Evolutionary conservation across 2,797 vertebrate genomes (phyloP).

Genomic region (Falco berigora): DNA sequence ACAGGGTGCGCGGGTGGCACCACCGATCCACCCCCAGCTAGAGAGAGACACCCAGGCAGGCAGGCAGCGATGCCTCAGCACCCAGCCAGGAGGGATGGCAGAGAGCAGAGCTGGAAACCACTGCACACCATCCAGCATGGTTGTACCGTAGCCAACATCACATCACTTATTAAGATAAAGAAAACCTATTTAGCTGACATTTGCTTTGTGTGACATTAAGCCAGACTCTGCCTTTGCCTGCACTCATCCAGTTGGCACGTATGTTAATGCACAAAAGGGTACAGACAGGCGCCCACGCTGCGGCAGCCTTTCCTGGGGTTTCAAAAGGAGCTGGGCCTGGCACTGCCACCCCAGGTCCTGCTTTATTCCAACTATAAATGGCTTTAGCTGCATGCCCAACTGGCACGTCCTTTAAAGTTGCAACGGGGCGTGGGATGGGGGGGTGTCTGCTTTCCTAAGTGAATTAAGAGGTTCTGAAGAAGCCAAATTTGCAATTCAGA

Average conservation of each 20-base stretch:
- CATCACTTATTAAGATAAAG: constrained; percentile 20
- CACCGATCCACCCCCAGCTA: not conserved
- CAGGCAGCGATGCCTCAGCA: not conserved
- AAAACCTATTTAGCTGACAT: constrained; percentile 30
- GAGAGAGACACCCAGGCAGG: too few relatives aligned
- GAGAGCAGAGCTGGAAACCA: not conserved
- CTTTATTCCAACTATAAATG: not conserved
- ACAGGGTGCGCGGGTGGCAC: not conserved
- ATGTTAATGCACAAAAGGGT: not conserved
- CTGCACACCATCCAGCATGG: not conserved
- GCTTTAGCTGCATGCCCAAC: not conserved
- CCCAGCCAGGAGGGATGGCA: not conserved
- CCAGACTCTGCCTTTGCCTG: not conserved
- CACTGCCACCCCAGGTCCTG: not conserved
- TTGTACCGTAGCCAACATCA: not conserved
- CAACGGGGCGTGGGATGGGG: accelerated
- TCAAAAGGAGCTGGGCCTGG: not conserved
- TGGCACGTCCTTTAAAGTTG: not conserved
- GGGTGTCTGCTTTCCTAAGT: not conserved
- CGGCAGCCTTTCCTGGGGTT: not conserved
- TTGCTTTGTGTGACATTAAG: constrained; percentile 13
- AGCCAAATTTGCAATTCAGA: not conserved
- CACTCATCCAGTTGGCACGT: not conserved
- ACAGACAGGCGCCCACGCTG: not conserved
- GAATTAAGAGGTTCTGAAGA: not conserved